Conservation (phyloP, 2,888 invertebrate species). For the Holacanthella duospinosa region DNA sequence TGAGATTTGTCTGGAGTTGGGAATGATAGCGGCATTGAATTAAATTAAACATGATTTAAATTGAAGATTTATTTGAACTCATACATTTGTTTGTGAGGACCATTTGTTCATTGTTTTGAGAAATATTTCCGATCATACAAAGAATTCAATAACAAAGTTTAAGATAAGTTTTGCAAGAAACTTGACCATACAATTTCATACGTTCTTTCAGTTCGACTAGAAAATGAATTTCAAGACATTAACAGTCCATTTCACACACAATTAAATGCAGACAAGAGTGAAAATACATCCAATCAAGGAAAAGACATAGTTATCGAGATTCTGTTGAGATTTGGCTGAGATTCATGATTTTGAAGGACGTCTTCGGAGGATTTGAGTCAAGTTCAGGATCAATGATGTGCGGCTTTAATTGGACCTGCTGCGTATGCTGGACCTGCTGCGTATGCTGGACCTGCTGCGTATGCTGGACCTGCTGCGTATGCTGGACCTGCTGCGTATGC, state of each 20-base stretch:
- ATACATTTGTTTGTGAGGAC: background rate
- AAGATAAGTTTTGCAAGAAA: background rate
- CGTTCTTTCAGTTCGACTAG: slow-evolving; percentile 4
- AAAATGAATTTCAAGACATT: background rate
- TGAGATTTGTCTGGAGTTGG: too few relatives aligned
- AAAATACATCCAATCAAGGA: background rate
- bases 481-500: slow-evolving; percentile 10
- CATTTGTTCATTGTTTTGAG: background rate
- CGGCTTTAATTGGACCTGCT: background rate
- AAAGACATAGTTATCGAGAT: background rate
- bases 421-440: background rate
- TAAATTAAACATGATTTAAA: background rate
- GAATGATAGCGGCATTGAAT: background rate
- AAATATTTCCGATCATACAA: background rate
- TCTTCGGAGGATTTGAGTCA: background rate
- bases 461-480: too few relatives aligned
- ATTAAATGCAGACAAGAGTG: background rate
- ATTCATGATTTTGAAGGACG: background rate
- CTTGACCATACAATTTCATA: background rate
- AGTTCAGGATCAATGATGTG: background rate
- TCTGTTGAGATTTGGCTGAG: background rate
- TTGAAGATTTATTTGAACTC: too few relatives aligned
- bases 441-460: background rate
- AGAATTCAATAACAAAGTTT: background rate
- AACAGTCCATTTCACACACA: background rate